Percentiles rank a stretch among this genome's conserved stretches.
Conservation (phyloP, 2,797 vertebrate species). For the Sebastes steindachneri region DNA sequence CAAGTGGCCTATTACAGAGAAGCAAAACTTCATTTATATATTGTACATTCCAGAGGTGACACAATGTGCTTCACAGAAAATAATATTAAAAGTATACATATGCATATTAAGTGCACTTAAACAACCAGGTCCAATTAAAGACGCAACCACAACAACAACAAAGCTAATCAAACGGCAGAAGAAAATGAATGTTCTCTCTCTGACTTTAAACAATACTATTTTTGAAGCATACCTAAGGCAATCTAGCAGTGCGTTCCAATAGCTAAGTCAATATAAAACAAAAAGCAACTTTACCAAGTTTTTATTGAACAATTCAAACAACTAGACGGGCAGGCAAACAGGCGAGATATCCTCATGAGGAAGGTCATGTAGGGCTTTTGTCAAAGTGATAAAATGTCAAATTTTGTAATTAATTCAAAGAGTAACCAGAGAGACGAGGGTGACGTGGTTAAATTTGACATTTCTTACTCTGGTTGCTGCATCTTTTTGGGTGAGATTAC, state of each 20-base stretch:
- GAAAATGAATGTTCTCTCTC: background rate
- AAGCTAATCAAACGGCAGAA: background rate
- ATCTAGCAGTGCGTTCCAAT: background rate
- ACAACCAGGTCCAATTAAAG: background rate
- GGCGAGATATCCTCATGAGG: background rate
- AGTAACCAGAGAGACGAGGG: background rate
- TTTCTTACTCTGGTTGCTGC: background rate
- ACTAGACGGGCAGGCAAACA: background rate
- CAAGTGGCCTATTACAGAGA: background rate
- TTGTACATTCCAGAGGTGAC: background rate
- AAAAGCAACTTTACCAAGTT: background rate
- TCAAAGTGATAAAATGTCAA: background rate
- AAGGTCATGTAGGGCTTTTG: background rate
- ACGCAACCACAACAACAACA: background rate
- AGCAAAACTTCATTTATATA: background rate
- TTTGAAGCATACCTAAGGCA: background rate
- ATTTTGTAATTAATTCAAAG: background rate
- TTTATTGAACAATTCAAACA: background rate
- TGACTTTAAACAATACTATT: background rate
- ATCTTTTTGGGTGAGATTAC: background rate
- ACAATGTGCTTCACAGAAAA: background rate
- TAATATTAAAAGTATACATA: background rate
- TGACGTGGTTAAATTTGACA: background rate
- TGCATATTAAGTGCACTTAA: background rate
- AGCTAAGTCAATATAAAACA: background rate